Evolutionary conservation across 2,888 invertebrate genomes (phyloP), one percentile per base, ranked within the genome.

Genomic region (Prionchulus punctatus): DNA sequence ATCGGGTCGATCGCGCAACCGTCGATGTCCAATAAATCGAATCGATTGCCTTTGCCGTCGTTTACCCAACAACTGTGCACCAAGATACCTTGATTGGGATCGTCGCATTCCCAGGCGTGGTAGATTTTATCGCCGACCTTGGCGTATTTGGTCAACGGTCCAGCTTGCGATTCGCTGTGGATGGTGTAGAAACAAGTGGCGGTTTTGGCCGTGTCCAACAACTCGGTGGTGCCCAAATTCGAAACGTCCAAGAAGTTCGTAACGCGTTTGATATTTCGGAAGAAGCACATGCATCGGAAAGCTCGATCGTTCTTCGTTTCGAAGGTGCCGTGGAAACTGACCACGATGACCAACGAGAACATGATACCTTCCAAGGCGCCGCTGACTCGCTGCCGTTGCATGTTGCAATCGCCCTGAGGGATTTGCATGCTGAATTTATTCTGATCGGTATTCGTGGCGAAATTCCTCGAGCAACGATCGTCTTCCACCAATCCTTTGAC

Each of bases 31-130:
- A 66, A 54, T 55, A 66, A 58, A 50, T 66, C 67, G 57, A 68
- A 68, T 31, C 63, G 55, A 43, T 60, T 52, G 18, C 66, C 66
- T 4, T 62, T 58, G 23, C 67, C 67, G 57, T 66, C 67, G 53
- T 67, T 68, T 7, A 68, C 67, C 49, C 60, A 59, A 58, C 67
- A 66, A 18, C 65, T 63, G 57, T 66, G 67, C 12, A 66, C 67
- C 23, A 66, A 60, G 53, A 66, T 64, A 3, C 64, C 63, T 36
- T 67, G 62, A 25, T 45, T 25, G 15, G 47, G 56, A 55, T 62
- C 64, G 50, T 68, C 65, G 58, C 67, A 68, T 47, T 63, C 59
- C 66, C 67, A 66, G 15, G 66, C 64, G 59, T 66, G 67, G 61
- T 57, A 68, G 56, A 66, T 68, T 51, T 63, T 60, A 47, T 67